Conservation (phyloP, 2,888 invertebrate species). For the Acanthosoma haemorrhoidale region DNA sequence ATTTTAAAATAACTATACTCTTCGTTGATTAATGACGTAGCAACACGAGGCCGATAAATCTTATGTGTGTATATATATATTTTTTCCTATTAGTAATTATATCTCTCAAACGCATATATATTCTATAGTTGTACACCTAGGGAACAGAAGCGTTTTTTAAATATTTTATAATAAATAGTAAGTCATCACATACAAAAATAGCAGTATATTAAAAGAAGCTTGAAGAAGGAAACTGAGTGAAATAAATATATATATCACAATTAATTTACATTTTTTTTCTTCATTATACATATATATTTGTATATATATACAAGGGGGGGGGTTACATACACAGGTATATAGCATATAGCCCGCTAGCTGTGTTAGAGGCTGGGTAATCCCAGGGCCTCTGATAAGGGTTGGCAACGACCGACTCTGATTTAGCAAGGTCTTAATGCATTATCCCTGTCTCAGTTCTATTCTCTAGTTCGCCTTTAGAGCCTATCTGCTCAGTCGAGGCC, state of each 20-base stretch:
- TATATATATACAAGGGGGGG: no score
- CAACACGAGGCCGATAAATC: conserved; percentile 1
- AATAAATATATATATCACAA: conserved; percentile 35
- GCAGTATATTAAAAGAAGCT: conserved; percentile 29
- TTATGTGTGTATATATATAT: neutral
- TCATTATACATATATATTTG: no score
- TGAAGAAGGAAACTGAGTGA: conserved; percentile 16
- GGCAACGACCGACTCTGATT: neutral
- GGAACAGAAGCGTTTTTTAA: neutral
- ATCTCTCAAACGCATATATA: neutral
- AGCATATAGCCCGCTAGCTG: neutral
- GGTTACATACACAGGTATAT: neutral
- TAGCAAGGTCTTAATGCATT: conserved; percentile 14
- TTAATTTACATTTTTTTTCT: conserved; percentile 35
- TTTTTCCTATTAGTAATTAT: neutral
- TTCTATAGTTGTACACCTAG: neutral
- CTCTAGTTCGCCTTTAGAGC: neutral
- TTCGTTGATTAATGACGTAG: neutral
- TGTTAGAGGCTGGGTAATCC: neutral
- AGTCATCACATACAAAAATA: conserved; percentile 32
- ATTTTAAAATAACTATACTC: neutral
- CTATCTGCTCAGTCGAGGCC: no score
- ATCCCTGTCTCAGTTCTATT: neutral
- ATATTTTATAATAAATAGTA: neutral
- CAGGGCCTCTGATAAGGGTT: neutral